These are phyloP conservation scores for Loripinus fragilis DNA, from an alignment of 2,888 invertebrate genomes.

Conservation along the genomic window DNA sequence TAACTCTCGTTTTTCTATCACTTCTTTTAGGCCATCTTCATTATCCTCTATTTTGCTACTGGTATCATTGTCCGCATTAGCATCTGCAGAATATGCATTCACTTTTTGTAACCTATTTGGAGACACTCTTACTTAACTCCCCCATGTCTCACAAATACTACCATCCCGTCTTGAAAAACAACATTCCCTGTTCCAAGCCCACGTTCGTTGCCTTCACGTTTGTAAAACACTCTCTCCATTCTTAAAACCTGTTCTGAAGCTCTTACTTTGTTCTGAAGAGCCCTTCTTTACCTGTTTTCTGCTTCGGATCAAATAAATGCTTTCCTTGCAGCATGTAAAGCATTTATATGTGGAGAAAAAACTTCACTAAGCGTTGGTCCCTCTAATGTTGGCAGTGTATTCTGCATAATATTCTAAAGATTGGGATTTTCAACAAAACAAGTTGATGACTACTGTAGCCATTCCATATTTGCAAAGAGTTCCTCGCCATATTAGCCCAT, in stretches of 20 bases:
- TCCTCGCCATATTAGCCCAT: too few relatives aligned
- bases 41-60: neutral
- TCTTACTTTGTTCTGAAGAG: conserved; percentile 46
- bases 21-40: neutral
- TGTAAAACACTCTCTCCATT: conserved; percentile 49
- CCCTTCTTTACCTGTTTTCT: conserved; percentile 50
- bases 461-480: too few relatives aligned
- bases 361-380: conserved; percentile 42
- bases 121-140: conserved; percentile 20
- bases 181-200: conserved; percentile 23
- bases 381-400: conserved; percentile 42
- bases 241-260: conserved; percentile 50
- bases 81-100: conserved; percentile 21
- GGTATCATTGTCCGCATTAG: conserved; percentile 24
- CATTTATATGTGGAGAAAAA: conserved; percentile 47
- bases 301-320: conserved; percentile 51
- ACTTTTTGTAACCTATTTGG: conserved; percentile 13
- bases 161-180: conserved; percentile 31
- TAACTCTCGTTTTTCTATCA: conserved; percentile 21
- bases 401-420: too few relatives aligned
- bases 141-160: conserved; percentile 28
- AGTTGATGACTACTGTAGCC: conserved; percentile 40
- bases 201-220: conserved; percentile 49
- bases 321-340: conserved; percentile 38
- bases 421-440: conserved; percentile 33